Evolutionary conservation across 2,888 invertebrate genomes (phyloP), one percentile per base, ranked within the genome.

Genomic region (Thereva unica): DNA sequence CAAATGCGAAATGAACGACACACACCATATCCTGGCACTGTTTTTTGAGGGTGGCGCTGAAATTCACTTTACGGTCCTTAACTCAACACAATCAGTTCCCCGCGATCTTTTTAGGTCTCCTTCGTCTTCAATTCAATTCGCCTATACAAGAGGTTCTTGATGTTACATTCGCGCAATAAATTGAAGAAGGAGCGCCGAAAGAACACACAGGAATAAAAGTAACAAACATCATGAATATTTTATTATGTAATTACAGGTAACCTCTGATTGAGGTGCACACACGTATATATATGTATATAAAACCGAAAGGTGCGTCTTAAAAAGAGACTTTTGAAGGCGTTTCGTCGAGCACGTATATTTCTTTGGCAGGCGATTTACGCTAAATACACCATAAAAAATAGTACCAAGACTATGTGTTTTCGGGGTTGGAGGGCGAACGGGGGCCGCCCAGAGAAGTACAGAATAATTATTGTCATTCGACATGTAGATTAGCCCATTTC

Each of bases 201-300:
- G 59, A 49, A 12, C 37, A 12, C 37, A 7, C 38, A 23, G 50
- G 55, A 35, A 47, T 50, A 61, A 50, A 23, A 40, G 23, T 50
- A 50, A 38, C 50, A 50, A 23, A 49, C 23, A 10, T 49, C 61
- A 61, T 61, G 50, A 61, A 61, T 61, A 61, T 61, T 50, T 61
- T 61, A 61, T 61, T 61, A 61, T 61, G 61, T 61, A 61, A 61
- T 61, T 61, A 61, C 61, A 61, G 61, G 61, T 61, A 41, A 61
- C 50, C 50, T 50, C 50, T 61, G 61, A 61, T 61, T 61, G 50
- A 61, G 42, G 61, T 49, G 23, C 23, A 23, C 23, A 23, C 23
- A 23, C 23, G 45, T 61, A 61, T 61, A 40, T 50, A 23, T 2
- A 23, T 2, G 45, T 61, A 61, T 61, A 40, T 50, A 61, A 50